phyloP scores from a whole-genome alignment of 2,113 vertebrate genomes.

The Melanerpes formicivorus region DNA sequence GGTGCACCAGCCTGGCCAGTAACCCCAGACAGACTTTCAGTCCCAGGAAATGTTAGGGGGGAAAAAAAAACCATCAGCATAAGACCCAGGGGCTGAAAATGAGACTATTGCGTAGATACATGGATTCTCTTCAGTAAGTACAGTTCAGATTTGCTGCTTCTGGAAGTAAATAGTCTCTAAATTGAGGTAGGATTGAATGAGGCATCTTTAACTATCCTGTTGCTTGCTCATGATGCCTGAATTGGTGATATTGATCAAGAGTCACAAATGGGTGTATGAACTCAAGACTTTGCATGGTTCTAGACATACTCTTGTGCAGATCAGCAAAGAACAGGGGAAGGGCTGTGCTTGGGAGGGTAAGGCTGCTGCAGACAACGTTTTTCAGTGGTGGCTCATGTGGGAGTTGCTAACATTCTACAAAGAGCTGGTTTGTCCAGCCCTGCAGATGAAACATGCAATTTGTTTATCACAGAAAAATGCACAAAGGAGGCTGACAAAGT shows the following conservation, averaged over 20 bases:
- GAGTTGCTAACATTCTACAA: neutral
- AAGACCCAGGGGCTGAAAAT: neutral
- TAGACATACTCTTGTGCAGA: accelerated
- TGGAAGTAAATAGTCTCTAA: neutral
- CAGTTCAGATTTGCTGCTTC: neutral
- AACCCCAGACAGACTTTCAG: neutral
- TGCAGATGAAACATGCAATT: neutral
- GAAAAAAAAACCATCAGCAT: neutral
- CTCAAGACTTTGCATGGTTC: neutral
- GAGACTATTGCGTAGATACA: accelerated
- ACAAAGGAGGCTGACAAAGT: accelerated
- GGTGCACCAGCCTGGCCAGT: neutral
- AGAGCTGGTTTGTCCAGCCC: conserved; percentile 15
- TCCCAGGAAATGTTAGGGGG: neutral
- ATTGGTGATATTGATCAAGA: neutral
- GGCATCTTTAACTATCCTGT: neutral
- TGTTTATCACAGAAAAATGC: neutral
- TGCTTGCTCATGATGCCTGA: neutral
- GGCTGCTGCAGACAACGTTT: neutral
- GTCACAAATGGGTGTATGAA: neutral
- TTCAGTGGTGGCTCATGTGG: neutral
- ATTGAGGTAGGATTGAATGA: neutral
- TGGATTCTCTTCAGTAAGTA: neutral
- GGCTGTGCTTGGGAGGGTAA: neutral
- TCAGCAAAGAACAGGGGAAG: neutral